These are phyloP conservation scores for Hippotragus niger DNA, from an alignment of 2,113 vertebrate genomes.

Conservation along the genomic window DNA sequence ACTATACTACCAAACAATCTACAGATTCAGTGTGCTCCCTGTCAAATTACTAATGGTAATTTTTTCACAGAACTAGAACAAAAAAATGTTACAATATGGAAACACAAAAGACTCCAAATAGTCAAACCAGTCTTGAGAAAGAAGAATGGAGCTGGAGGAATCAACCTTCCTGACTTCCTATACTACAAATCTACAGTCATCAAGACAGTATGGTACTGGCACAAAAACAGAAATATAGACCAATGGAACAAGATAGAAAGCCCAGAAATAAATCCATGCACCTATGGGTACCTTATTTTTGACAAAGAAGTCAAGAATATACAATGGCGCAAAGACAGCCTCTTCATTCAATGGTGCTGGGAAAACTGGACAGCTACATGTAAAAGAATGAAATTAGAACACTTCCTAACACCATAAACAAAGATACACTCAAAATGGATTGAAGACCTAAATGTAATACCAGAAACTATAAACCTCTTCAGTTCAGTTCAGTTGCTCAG, in stretches of 20 bases:
- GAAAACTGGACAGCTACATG: neutral
- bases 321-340: neutral
- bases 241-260: neutral
- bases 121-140: neutral
- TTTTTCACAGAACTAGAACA: neutral
- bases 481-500: neutral
- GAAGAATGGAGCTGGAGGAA: neutral
- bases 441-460: neutral
- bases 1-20: neutral
- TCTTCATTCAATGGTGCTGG: neutral
- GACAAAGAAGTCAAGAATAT: neutral
- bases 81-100: neutral
- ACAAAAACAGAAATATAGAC: neutral
- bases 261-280: neutral
- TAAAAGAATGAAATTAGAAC: neutral
- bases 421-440: neutral
- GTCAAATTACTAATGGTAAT: neutral
- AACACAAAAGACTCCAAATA: neutral
- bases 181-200: neutral
- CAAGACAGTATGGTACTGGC: neutral
- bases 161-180: neutral
- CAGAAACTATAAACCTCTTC: neutral
- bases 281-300: neutral
- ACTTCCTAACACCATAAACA: neutral
- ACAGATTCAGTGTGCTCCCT: neutral